A percentile compares a stretch with the other conserved stretches of the same genome.
These are phyloP conservation scores for Polypterus senegalus DNA, from an alignment of 2,113 vertebrate genomes.

Conservation along the genomic window DNA sequence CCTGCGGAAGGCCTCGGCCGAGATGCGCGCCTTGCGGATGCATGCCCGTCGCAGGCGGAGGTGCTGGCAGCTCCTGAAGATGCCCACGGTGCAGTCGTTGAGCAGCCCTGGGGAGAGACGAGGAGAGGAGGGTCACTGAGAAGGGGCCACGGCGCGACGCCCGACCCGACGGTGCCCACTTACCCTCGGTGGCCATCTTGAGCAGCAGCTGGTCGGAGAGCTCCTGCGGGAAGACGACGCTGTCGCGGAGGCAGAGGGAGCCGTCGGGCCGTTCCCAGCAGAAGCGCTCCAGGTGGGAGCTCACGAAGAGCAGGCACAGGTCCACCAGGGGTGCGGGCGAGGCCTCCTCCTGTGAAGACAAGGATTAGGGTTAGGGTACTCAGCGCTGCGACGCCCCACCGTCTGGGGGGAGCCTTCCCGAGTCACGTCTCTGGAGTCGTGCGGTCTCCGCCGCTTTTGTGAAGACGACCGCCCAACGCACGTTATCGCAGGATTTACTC, in stretches of 20 bases:
- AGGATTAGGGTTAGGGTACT: too few relatives aligned
- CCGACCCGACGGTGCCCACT: conserved; percentile 11
- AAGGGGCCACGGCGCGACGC: background rate
- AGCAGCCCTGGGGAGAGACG: conserved; percentile 64
- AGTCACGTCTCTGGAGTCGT: too few relatives aligned
- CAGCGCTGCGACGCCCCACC: too few relatives aligned
- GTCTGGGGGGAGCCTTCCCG: too few relatives aligned
- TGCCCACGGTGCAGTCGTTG: conserved; percentile 87
- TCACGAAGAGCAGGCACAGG: conserved; percentile 83
- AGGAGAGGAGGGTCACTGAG: background rate
- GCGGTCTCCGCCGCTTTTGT: too few relatives aligned
- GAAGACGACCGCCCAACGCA: too few relatives aligned
- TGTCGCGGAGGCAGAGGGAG: conserved; percentile 78
- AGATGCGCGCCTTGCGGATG: conserved; percentile 88
- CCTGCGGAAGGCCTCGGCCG: conserved; percentile 84
- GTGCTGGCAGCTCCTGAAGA: conserved; percentile 77
- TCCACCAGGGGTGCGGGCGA: conserved; percentile 81
- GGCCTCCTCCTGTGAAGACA: conserved; percentile 66
- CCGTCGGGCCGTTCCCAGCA: conserved; percentile 84
- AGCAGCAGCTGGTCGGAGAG: conserved; percentile 85
- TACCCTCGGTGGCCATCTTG: conserved; percentile 91
- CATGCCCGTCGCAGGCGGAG: conserved; percentile 85
- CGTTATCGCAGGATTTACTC: too few relatives aligned
- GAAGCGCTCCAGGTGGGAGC: conserved; percentile 78
- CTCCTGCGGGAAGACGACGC: conserved; percentile 90